phyloP scores from a whole-genome alignment of 2,797 vertebrate genomes.

The Muscicapa comitata region DNA sequence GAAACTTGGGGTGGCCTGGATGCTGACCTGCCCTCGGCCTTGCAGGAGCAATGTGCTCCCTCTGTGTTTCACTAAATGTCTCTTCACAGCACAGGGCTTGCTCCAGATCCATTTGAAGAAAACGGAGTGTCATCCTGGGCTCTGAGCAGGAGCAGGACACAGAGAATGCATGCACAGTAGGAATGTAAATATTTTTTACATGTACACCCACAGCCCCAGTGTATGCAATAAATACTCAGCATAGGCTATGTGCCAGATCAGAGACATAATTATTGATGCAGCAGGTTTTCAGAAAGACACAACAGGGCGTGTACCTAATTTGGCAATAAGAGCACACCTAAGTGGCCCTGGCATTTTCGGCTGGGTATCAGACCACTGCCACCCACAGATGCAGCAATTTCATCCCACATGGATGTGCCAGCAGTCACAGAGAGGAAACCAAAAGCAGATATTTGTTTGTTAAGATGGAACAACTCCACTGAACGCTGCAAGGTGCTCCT shows the following conservation, averaged over 20 bases:
- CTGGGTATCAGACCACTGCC: neutral
- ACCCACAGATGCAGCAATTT: neutral
- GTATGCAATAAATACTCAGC: neutral
- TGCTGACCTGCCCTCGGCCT: neutral
- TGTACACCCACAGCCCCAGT: neutral
- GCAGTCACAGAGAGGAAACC: neutral
- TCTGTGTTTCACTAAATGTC: neutral
- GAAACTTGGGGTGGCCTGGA: neutral
- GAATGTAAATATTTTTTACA: slow-evolving; percentile 15
- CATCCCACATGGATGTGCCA: neutral
- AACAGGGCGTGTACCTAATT: slow-evolving; percentile 51
- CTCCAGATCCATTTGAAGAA: neutral
- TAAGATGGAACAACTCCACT: neutral
- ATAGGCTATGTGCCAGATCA: neutral
- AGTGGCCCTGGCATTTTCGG: neutral
- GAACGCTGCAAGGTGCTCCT: neutral
- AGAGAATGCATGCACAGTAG: neutral
- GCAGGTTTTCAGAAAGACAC: slow-evolving; percentile 48
- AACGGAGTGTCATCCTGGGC: neutral
- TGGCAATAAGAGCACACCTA: slow-evolving; percentile 41
- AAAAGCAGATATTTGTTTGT: neutral
- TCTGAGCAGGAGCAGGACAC: neutral
- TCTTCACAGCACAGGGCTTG: neutral
- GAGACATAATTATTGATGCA: slow-evolving; percentile 44
- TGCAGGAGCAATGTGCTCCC: neutral